phyloP scores from a whole-genome alignment of 2,888 invertebrate genomes.

The Ornithoptera priamus region DNA sequence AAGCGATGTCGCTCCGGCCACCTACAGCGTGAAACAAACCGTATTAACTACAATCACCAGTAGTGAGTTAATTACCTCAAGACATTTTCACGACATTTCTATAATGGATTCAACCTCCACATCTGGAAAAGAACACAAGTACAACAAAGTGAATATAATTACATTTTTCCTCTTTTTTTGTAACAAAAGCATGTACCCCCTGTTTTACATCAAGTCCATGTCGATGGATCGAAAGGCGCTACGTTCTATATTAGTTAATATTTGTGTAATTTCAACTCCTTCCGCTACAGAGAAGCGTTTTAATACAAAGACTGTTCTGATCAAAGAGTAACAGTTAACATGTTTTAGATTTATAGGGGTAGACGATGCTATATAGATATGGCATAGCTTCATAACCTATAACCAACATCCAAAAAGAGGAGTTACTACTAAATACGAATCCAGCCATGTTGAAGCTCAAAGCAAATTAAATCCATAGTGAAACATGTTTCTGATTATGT shows the following conservation, averaged over 20 bases:
- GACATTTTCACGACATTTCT: constrained; percentile 78
- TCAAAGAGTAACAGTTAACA: not conserved
- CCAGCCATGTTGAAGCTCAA: not conserved
- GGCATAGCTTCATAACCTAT: not conserved
- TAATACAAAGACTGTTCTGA: not conserved
- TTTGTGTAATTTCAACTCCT: not conserved
- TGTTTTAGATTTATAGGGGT: not conserved
- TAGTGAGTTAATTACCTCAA: constrained; percentile 80
- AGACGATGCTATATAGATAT: not conserved
- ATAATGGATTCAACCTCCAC: constrained; percentile 79
- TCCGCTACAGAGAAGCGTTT: constrained; percentile 9
- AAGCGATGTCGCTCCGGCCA: constrained; percentile 42
- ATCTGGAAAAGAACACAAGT: constrained; percentile 81
- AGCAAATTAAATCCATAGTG: not conserved
- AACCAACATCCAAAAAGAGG: constrained; percentile 1
- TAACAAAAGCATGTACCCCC: constrained; percentile 62
- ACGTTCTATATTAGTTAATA: constrained; percentile 1
- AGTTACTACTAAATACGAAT: not conserved
- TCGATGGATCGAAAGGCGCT: constrained; percentile 43
- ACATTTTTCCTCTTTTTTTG: constrained; percentile 43
- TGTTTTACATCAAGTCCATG: constrained; percentile 78
- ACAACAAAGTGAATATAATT: constrained; percentile 78
- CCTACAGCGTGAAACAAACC: constrained; percentile 62
- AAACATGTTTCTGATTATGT: not conserved
- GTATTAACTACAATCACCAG: constrained; percentile 76